Conservation (phyloP, 2,797 vertebrate genomes). For the Streptopelia turtur region DNA sequence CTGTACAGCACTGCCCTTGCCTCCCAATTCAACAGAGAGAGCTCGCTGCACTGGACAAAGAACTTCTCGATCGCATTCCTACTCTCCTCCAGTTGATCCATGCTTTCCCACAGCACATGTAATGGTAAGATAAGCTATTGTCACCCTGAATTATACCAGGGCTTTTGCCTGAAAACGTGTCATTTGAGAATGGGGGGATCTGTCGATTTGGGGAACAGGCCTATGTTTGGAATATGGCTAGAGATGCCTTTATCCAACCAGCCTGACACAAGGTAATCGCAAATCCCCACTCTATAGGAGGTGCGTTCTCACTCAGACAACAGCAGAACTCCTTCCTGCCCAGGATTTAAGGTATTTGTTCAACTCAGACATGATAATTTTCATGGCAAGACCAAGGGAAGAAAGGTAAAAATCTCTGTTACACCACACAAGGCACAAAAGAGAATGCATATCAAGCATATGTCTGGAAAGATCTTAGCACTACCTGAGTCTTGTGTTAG, state of each 20-base stretch:
- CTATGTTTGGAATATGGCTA: not conserved
- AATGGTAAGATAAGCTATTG: not conserved
- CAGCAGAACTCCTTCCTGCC: not conserved
- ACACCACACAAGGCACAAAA: not conserved
- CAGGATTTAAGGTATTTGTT: not conserved
- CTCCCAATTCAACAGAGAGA: not conserved
- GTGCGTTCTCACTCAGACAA: not conserved
- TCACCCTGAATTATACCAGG: not conserved
- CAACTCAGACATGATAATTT: not conserved
- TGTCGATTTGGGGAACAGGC: not conserved
- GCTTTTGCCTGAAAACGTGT: not conserved
- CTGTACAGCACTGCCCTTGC: not conserved
- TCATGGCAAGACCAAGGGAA: not conserved
- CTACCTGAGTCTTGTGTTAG: not conserved
- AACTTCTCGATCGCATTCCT: not conserved
- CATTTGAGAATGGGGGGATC: not conserved
- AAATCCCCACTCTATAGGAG: not conserved
- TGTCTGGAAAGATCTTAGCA: not conserved
- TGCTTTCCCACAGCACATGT: not conserved
- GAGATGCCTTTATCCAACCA: not conserved
- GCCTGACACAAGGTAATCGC: not conserved
- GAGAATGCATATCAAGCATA: not conserved
- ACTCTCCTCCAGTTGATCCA: not conserved
- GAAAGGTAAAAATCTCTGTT: slow-evolving; percentile 6
- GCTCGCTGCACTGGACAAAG: not conserved